Percentiles rank a stretch among this genome's conserved stretches.
Conservation (phyloP, 1,140 invertebrate species). For the Heliconius congener region DNA sequence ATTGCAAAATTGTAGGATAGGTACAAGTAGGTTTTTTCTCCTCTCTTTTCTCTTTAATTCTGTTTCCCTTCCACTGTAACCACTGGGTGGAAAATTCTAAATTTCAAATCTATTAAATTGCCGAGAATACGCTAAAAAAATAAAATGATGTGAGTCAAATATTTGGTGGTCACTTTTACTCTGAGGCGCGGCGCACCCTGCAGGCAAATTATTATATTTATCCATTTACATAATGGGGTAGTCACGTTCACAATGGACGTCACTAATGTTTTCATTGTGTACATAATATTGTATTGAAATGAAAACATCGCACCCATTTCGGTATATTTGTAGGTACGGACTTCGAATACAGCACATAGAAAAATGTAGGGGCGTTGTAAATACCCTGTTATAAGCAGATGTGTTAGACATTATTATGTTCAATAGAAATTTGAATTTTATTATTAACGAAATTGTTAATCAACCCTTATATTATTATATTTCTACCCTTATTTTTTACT, state of each 20-base stretch:
- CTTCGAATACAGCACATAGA: neutral
- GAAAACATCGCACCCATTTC: neutral
- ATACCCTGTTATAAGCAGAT: slow-evolving; percentile 24
- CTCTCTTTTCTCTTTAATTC: no score
- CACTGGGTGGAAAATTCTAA: no score
- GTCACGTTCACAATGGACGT: slow-evolving; percentile 27
- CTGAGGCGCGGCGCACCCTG: neutral
- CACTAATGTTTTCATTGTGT: slow-evolving; percentile 13
- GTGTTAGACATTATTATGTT: slow-evolving; percentile 17
- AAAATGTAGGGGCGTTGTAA: slow-evolving; percentile 19
- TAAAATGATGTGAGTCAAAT: neutral
- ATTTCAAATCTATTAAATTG: no score
- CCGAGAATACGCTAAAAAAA: neutral
- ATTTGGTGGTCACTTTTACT: neutral
- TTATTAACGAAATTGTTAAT: slow-evolving; percentile 2
- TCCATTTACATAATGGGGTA: slow-evolving; percentile 37
- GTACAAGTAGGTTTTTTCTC: no score
- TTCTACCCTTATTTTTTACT: neutral
- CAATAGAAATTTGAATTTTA: slow-evolving; percentile 6
- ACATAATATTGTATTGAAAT: slow-evolving; percentile 3
- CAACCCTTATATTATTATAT: slow-evolving; percentile 1
- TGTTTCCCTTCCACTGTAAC: no score
- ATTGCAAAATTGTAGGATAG: no score
- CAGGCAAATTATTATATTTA: slow-evolving; percentile 34
- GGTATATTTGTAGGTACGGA: neutral